A percentile compares a stretch with the other conserved stretches of the same genome.
Evolutionary conservation across 2,113 vertebrate genomes (phyloP).

Genomic region (Microtus ochrogaster): DNA sequence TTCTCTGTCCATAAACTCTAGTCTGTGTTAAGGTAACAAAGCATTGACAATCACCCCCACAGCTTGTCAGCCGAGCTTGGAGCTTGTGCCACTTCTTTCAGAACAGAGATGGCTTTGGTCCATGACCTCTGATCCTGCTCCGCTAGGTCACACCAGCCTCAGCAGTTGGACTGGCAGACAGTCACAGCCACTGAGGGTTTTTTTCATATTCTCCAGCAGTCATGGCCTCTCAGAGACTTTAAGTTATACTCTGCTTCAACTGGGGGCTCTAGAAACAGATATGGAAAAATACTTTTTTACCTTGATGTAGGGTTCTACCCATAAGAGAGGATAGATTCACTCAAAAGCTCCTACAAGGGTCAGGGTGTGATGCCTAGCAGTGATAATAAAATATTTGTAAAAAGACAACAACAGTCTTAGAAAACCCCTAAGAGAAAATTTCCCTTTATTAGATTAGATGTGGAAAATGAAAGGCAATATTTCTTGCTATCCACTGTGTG

Average conservation of each 20-base stretch:
- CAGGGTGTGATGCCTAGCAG: background rate
- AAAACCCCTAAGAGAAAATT: background rate
- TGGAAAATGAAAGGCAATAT: background rate
- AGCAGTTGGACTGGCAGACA: background rate
- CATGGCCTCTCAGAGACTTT: background rate
- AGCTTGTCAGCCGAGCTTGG: background rate
- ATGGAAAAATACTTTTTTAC: background rate
- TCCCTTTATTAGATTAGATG: background rate
- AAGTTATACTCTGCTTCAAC: background rate
- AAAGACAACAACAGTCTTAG: background rate
- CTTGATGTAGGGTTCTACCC: background rate
- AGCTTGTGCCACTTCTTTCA: background rate
- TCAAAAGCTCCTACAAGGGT: background rate
- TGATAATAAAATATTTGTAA: background rate
- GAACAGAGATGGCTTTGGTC: background rate
- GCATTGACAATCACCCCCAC: background rate
- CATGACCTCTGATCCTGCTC: background rate
- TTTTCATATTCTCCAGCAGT: background rate
- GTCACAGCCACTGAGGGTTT: background rate
- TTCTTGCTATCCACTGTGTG: background rate
- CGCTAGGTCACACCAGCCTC: background rate
- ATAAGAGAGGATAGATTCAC: background rate
- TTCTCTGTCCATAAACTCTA: background rate
- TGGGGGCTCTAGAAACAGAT: background rate
- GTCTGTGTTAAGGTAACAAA: background rate